Evolutionary conservation across 2,888 invertebrate genomes (phyloP), one percentile per base, ranked within the genome.

Genomic region (Archaeoteleia sp.): DNA sequence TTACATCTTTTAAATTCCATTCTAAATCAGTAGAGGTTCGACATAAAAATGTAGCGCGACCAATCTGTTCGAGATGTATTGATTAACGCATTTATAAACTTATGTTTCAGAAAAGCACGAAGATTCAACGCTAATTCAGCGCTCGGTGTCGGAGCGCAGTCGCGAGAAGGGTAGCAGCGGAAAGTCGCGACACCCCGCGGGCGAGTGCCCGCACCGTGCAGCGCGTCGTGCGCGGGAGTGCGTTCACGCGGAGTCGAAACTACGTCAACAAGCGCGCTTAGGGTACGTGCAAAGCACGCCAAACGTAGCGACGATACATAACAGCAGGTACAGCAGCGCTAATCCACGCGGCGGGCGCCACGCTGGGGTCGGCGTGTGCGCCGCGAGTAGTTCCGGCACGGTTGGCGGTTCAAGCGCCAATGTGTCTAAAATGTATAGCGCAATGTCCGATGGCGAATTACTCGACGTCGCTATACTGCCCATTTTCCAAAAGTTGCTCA

Each of bases 401-500:
- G 65, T 74, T 63, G 76, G 80, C 66, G 77, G 79, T 45, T 82
- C 83, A 17, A 77, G 82, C 32, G 79, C 80, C 54, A 80, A 80
- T 51, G 82, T 80, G 53, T 82, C 84, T 8, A 81, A 88, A 76
- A 90, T 92, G 87, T 93, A 91, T 85, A 92, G 92, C 42, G 94
- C 93, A 17, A 92, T 93, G 71, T 94, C 94, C 0, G 95, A 94
- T 81, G 93, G 94, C 0, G 95, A 95, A 82, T 87, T 95, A 7
- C 89, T 95, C 71, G 95, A 95, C 83, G 91, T 92, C 45, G 94
- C 95, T 67, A 95, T 96, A 74, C 86, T 95, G 77, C 96, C 96
- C 8, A 96, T 96, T 82, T 96, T 96, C 87, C 94, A 95, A 79
- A 95, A 95, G 85, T 88, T 95, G n/a, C 88, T 95, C 43, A 94